Percentiles rank a stretch among this genome's conserved stretches.
Evolutionary conservation across 2,888 invertebrate species (phyloP).

Genomic region (Netelia virgata): DNA sequence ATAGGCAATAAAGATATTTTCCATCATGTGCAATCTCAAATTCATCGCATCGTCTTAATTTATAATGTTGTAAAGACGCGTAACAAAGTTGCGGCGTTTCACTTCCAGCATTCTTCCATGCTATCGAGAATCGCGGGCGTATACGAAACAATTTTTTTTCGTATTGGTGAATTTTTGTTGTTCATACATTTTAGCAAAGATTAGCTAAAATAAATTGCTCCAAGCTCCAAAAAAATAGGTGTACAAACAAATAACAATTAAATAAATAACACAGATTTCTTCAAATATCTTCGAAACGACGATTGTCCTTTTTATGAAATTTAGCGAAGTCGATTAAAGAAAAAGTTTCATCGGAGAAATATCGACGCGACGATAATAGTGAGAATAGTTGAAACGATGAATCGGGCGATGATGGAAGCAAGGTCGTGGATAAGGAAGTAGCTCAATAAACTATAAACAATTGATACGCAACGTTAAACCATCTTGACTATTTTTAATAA

Average conservation of each 20-base stretch:
- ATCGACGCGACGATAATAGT: too few relatives aligned
- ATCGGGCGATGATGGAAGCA: too few relatives aligned
- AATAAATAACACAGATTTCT: not conserved
- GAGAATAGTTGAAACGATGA: too few relatives aligned
- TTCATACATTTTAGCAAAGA: not conserved
- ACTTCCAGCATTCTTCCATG: not conserved
- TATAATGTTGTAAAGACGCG: not conserved
- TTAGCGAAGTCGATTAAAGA: too few relatives aligned
- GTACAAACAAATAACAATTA: not conserved
- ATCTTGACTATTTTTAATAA: not conserved
- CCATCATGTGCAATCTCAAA: slow-evolving; percentile 4
- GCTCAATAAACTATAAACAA: not conserved
- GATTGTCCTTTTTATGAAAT: too few relatives aligned
- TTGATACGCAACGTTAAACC: not conserved
- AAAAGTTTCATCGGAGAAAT: too few relatives aligned
- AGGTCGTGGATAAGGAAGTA: not conserved
- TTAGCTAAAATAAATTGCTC: not conserved
- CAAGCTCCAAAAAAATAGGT: not conserved
- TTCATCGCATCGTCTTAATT: not conserved
- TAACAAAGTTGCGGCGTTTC: not conserved
- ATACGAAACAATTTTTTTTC: not conserved
- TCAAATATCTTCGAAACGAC: not conserved
- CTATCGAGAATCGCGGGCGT: not conserved
- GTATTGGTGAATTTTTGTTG: not conserved
- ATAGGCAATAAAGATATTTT: slow-evolving; percentile 13